Evolutionary conservation across 2,888 invertebrate species (phyloP), one percentile per base, ranked within the genome.

Genomic region (Seira sanloemensis): DNA sequence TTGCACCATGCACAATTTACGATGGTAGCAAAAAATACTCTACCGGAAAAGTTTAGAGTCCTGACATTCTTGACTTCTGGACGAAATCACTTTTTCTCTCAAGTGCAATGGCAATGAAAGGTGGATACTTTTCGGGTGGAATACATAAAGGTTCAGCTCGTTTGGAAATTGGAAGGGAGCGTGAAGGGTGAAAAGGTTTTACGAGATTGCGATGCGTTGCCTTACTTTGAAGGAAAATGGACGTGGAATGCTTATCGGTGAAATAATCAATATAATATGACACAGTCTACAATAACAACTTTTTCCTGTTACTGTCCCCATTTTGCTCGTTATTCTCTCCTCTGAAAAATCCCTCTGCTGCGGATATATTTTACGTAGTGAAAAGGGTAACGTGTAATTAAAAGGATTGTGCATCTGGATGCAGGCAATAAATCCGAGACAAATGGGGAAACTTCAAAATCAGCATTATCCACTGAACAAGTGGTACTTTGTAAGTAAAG

Each of bases 351-450:
- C 37, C 23, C 21, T 62, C 9, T 21, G 62, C 62, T 21, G n/a
- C n/a, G 19, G 62, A 2, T 62, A 62, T 37, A 37, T 62, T 19
- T 23, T 62, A 21, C 12, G 2, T n/a, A n/a, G 21, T 62, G 62
- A 62, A 62, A 23, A 21, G 62, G 62, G 23, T 62, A n/a, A 62
- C 4, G 4, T n/a, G 62, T 62, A 62, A 62, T 62, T 62, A 62
- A 62, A 62, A 62, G 46, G 54, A 79, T 67, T 79, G 62, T 62
- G 79, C 79, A 79, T 68, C 58, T 74, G 27, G 67, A 74, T 80
- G 80, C 80, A 80, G 19, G 68, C 65, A 74, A 74, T 80, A 80
- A 80, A 80, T 74, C 23, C 54, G 1, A 4, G 9, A 37, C 12
- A 46, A 71, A 78, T 72, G 71, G 23, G 16, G 23, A 16, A 62